Percentiles rank a stretch among this genome's conserved stretches.
Conservation (phyloP, 2,797 vertebrate genomes). For the Cuniculus paca region DNA sequence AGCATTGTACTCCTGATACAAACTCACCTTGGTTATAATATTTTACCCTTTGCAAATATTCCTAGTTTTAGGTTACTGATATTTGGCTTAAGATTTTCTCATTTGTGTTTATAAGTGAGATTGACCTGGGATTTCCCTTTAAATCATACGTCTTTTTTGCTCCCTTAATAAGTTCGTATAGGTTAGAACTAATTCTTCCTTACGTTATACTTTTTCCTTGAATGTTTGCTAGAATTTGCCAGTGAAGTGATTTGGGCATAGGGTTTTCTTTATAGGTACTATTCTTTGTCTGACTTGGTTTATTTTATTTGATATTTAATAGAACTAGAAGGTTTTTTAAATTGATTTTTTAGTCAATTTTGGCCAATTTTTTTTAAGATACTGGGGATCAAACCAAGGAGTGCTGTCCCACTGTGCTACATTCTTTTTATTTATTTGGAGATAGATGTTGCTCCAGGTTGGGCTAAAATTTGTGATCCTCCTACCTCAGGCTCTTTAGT, state of each 20-base stretch:
- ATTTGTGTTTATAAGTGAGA: background rate
- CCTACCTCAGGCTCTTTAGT: background rate
- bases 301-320: background rate
- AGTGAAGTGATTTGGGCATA: background rate
- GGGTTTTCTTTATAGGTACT: background rate
- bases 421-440: background rate
- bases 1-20: slow-evolving; percentile 8
- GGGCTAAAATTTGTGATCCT: background rate
- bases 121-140: background rate
- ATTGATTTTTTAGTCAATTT: background rate
- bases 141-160: background rate
- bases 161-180: background rate
- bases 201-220: background rate
- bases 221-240: slow-evolving; percentile 18
- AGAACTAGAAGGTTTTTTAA: background rate
- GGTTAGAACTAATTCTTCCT: slow-evolving; percentile 15
- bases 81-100: background rate
- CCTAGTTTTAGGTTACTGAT: background rate
- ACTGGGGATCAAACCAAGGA: background rate
- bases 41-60: background rate
- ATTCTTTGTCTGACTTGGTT: background rate
- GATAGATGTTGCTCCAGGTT: background rate
- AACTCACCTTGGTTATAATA: background rate
- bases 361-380: background rate
- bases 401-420: background rate